Base-by-base conservation (phyloP, 2,888 invertebrate species). In the Caenorhabditis sp. region DNA sequence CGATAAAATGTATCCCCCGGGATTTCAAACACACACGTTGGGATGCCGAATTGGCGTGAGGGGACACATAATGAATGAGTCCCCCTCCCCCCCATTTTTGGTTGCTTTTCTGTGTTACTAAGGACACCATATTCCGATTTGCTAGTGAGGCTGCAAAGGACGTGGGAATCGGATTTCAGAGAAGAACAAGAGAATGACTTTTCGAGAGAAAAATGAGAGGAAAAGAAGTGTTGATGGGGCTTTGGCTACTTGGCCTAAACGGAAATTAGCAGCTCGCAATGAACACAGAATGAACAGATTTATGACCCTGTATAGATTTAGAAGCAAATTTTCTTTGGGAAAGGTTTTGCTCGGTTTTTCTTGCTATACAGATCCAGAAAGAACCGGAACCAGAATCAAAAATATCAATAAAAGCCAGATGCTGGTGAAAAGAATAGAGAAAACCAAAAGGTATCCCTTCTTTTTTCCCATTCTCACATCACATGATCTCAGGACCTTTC, bases 1-100 rank as follows among this genome's bases (percentile, higher is more conserved):
- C 79, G 71, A 80, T 80, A 80, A 80, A 80, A 72, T 80, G 79
- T 67, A 72, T 72, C 79, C 79, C 72, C 53, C 44, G 78, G 65
- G 70, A 15, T 55, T 64, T 64, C n/a, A n/a, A 58, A 9, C 28
- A 13, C 22, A 40, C 40, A 13, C 6, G 9, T 13, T 13, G 40
- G 47, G 32, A 51, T 26, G 24, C 32, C 24, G 58, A 74, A 74
- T 62, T 40, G 67, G 64, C 40, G 62, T 51, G 40, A 18, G 62
- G 61, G 44, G 67, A 68, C 74, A 61, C 67, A 76, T 76, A 76
- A 76, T 76, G 76, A 76, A 67, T 76, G 76, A 76, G 76, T 61
- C 60, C 61, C 76, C 76, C 65, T 20, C 50, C 47, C n/a, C 53
- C 37, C 18, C 28, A 18, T 40, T 32, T 26, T 9, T 32, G 32